A percentile compares a stretch with the other conserved stretches of the same genome.
Evolutionary conservation across 2,797 vertebrate species (phyloP).

Genomic region (Karalla daura): DNA sequence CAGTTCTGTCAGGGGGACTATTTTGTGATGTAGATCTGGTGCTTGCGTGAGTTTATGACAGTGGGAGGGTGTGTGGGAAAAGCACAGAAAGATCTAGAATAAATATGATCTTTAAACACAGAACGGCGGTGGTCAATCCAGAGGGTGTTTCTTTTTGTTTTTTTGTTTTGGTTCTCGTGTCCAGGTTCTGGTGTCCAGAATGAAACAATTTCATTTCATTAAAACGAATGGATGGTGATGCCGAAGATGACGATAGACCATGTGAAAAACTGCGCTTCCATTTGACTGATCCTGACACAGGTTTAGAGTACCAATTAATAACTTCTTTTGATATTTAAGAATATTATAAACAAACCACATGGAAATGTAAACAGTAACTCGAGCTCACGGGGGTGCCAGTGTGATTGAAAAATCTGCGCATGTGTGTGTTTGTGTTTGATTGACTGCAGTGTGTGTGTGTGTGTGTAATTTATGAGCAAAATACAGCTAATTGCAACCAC

Average conservation of each 20-base stretch:
- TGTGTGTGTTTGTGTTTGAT: not conserved
- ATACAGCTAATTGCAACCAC: constrained; percentile 56
- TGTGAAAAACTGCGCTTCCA: constrained; percentile 6
- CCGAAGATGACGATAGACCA: not conserved
- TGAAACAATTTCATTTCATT: not conserved
- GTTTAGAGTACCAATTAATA: constrained; percentile 13
- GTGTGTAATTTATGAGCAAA: constrained; percentile 44
- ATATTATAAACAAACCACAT: constrained; percentile 17
- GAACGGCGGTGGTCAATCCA: not conserved
- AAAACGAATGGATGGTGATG: not conserved
- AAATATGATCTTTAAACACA: too few relatives aligned
- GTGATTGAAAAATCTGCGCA: constrained; percentile 18
- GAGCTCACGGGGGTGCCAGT: constrained; percentile 7
- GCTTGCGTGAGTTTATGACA: not conserved
- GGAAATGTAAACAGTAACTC: constrained; percentile 25
- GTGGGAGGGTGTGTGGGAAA: not conserved
- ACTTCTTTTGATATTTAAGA: constrained; percentile 3
- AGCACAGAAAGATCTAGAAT: too few relatives aligned
- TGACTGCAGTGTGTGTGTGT: constrained; percentile 4
- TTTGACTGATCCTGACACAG: not conserved
- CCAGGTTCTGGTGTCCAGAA: not conserved
- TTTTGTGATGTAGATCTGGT: not conserved
- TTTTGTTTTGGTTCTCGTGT: too few relatives aligned
- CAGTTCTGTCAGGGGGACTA: too few relatives aligned
- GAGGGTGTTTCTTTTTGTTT: too few relatives aligned